Percentiles rank a stretch among this genome's conserved stretches.
Evolutionary conservation across 2,113 vertebrate species (phyloP).

Genomic region (Corythaixoides concolor): DNA sequence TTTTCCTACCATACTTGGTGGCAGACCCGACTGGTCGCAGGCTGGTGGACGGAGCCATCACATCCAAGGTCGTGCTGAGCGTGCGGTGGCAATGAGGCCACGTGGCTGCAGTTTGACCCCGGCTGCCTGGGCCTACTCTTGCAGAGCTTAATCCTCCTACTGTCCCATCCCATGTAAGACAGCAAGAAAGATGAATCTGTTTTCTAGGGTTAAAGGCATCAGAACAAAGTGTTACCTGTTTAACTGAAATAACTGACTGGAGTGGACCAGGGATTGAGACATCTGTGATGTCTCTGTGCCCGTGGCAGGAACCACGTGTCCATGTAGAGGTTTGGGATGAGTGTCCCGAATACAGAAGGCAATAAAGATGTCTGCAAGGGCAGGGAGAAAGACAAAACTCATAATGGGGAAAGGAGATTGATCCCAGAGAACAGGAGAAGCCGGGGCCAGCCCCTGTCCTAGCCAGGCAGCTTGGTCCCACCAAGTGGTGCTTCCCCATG

Average conservation of each 20-base stretch:
- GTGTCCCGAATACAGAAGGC: neutral
- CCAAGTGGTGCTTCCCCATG: neutral
- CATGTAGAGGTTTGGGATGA: neutral
- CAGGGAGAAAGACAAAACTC: neutral
- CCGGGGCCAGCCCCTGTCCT: neutral
- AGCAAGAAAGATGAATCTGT: constrained; percentile 8
- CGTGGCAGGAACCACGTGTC: neutral
- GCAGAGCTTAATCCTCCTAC: neutral
- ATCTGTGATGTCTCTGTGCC: neutral
- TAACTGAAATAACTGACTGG: neutral
- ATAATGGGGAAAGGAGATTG: neutral
- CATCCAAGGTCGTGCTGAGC: neutral
- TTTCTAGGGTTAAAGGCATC: neutral
- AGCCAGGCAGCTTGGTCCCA: neutral
- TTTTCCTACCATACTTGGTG: constrained; percentile 13
- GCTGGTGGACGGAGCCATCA: neutral
- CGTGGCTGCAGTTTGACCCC: neutral
- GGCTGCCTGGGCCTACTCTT: accelerated
- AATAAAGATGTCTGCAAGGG: neutral
- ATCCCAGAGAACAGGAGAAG: neutral
- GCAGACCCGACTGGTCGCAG: neutral
- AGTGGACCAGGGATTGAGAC: neutral
- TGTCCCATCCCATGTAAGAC: neutral
- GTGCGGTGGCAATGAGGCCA: accelerated
- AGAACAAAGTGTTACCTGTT: neutral